Conservation (phyloP, 1,140 invertebrate genomes). For the Babylonia areolata region DNA sequence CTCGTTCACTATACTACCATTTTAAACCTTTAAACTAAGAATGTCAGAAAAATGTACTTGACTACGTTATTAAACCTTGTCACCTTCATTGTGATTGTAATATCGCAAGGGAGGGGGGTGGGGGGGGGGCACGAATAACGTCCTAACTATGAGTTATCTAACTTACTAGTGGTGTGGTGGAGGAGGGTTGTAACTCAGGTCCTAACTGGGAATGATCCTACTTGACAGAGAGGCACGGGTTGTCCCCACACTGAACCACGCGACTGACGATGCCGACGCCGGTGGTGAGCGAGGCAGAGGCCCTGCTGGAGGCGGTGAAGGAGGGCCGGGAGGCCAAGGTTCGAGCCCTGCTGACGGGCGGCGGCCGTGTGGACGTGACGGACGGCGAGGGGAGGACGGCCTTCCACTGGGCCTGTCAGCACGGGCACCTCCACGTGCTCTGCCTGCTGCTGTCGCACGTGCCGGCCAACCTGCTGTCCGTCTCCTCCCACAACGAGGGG, state of each 20-base stretch:
- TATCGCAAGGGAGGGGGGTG: too few species aligned
- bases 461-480: neutral
- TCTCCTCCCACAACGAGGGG: neutral
- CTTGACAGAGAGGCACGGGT: neutral
- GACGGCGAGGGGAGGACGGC: slow-evolving; percentile 61
- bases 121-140: too few species aligned
- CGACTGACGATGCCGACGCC: slow-evolving; percentile 18
- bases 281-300: slow-evolving; percentile 49
- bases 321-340: slow-evolving; percentile 59
- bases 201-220: neutral
- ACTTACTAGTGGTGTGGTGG: neutral
- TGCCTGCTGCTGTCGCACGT: slow-evolving; percentile 46
- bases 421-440: slow-evolving; percentile 60
- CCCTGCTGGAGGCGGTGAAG: slow-evolving; percentile 64
- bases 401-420: slow-evolving; percentile 69
- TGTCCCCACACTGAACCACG: too few species aligned
- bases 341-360: slow-evolving; percentile 45
- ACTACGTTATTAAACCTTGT: too few species aligned
- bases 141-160: too few species aligned
- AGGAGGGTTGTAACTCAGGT: neutral
- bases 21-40: too few species aligned
- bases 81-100: neutral
- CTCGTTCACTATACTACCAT: too few species aligned
- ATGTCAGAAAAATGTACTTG: too few species aligned
- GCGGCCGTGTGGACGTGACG: slow-evolving; percentile 38